Evolutionary conservation across 2,888 invertebrate genomes (phyloP).

Genomic region (Trissoscelio sp.): DNA sequence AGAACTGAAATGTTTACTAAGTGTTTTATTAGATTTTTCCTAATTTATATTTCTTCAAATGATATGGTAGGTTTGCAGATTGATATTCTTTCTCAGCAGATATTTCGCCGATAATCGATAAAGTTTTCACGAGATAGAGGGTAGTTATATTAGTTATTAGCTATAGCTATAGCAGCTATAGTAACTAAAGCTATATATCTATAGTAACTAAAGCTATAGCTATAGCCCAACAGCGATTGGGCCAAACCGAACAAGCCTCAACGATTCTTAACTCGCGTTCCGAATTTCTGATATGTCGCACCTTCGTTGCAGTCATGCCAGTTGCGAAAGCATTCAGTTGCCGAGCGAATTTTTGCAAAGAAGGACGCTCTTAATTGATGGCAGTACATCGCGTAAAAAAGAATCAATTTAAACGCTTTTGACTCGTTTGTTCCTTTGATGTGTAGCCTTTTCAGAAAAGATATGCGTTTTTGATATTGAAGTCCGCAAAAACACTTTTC

Average conservation of each 20-base stretch:
- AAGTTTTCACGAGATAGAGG: slow-evolving; percentile 18
- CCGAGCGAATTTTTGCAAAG: slow-evolving; percentile 47
- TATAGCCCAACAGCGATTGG: background rate
- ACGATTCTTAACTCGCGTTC: slow-evolving; percentile 49
- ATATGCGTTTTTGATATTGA: slow-evolving; percentile 27
- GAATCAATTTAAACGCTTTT: slow-evolving; percentile 55
- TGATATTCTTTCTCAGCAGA: slow-evolving; percentile 68
- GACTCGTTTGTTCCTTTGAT: slow-evolving; percentile 31
- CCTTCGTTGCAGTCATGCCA: slow-evolving; percentile 23
- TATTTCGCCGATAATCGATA: slow-evolving; percentile 64
- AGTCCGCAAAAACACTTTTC: slow-evolving; percentile 11
- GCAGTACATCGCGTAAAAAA: slow-evolving; percentile 36
- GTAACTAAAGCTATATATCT: too few species aligned
- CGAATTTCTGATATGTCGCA: slow-evolving; percentile 63
- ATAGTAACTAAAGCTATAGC: too few species aligned
- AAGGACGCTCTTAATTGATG: slow-evolving; percentile 52
- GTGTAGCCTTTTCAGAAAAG: slow-evolving; percentile 2
- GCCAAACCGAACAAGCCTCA: background rate
- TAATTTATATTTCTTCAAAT: too few species aligned
- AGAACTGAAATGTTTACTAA: slow-evolving; percentile 30
- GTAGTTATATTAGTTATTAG: too few species aligned
- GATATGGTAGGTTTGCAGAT: too few species aligned
- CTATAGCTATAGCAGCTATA: too few species aligned
- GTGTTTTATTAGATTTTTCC: slow-evolving; percentile 47
- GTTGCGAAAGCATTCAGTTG: slow-evolving; percentile 11